Evolutionary conservation across 2,797 vertebrate species (phyloP).

Genomic region (Pyrocephalus nanus): DNA sequence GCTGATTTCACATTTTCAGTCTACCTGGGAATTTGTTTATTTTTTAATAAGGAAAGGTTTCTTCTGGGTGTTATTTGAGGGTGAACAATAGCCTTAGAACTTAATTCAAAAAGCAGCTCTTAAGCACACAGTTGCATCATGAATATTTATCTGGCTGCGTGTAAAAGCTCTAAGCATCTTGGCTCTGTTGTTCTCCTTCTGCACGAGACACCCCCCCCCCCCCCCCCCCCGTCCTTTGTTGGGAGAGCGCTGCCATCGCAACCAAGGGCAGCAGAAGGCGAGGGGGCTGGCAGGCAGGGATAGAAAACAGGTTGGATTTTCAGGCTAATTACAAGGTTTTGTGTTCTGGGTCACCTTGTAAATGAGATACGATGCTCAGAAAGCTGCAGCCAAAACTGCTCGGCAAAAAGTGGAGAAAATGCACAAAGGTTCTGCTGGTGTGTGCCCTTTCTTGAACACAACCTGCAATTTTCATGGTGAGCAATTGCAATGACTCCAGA

Average conservation of each 20-base stretch:
- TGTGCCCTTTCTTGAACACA: not conserved
- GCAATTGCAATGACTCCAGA: not conserved
- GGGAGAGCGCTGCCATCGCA: constrained; percentile 79
- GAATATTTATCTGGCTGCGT: constrained; percentile 51
- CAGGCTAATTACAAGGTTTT: constrained; percentile 73
- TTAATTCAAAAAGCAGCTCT: not conserved
- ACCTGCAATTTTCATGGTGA: not conserved
- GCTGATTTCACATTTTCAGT: not conserved
- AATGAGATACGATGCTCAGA: constrained; percentile 62
- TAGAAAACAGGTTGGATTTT: constrained; percentile 69
- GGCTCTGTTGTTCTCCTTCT: not conserved
- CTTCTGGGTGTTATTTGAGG: not conserved
- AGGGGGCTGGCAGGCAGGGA: constrained; percentile 73
- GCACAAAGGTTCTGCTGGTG: not conserved
- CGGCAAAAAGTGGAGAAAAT: not conserved
- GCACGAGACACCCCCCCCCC: constrained; percentile 29
- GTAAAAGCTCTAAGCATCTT: constrained; percentile 3
- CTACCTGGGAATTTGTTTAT: not conserved
- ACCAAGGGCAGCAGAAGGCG: constrained; percentile 79
- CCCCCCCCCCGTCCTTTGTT: constrained; percentile 76
- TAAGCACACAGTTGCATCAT: constrained; percentile 16
- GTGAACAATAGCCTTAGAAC: constrained; percentile 27
- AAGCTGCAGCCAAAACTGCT: constrained; percentile 1
- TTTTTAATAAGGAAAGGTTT: not conserved
- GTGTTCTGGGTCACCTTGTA: constrained; percentile 63